Evolutionary conservation across 64 coral and sea anemone genomes (phyloP).

Genomic region (Hydrozoanthus tunicans): DNA sequence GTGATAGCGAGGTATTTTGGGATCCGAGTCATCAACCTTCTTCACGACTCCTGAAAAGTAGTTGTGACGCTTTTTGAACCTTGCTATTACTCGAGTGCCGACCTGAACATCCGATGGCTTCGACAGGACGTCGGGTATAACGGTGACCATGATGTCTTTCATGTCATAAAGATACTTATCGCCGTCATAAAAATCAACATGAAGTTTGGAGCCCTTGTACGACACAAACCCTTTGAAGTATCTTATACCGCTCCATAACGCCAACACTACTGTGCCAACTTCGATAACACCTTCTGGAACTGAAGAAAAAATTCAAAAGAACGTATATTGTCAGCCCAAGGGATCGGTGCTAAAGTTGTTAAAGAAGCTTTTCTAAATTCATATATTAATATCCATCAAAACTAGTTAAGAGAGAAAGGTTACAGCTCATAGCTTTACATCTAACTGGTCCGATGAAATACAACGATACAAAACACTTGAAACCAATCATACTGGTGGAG

Average conservation of each 20-base stretch:
- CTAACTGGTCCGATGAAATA: too few relatives aligned
- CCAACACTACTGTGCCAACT: conserved; percentile 79
- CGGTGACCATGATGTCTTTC: conserved; percentile 64
- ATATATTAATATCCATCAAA: too few relatives aligned
- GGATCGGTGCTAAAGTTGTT: too few relatives aligned
- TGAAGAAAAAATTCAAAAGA: conserved; percentile 1
- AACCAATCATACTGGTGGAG: too few relatives aligned
- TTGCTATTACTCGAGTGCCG: conserved; percentile 75
- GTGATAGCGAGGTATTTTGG: conserved; percentile 45
- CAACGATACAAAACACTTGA: too few relatives aligned
- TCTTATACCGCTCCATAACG: conserved; percentile 42
- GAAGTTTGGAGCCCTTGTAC: conserved; percentile 83
- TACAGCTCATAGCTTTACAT: too few relatives aligned
- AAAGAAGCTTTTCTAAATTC: too few relatives aligned
- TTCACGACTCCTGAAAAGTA: conserved; percentile 49
- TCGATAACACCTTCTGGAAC: conserved; percentile 81
- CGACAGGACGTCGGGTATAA: conserved; percentile 68
- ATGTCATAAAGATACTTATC: conserved; percentile 76
- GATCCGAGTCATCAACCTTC: conserved; percentile 60
- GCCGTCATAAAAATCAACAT: conserved; percentile 85
- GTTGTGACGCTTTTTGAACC: conserved; percentile 52
- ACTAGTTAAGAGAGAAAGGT: too few relatives aligned
- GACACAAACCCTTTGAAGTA: conserved; percentile 82
- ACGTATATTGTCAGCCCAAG: not conserved
- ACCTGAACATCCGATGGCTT: conserved; percentile 60